A percentile compares a stretch with the other conserved stretches of the same genome.
These are phyloP conservation scores for Cremastinae sp. DNA, from an alignment of 2,888 invertebrate genomes.

Conservation along the genomic window DNA sequence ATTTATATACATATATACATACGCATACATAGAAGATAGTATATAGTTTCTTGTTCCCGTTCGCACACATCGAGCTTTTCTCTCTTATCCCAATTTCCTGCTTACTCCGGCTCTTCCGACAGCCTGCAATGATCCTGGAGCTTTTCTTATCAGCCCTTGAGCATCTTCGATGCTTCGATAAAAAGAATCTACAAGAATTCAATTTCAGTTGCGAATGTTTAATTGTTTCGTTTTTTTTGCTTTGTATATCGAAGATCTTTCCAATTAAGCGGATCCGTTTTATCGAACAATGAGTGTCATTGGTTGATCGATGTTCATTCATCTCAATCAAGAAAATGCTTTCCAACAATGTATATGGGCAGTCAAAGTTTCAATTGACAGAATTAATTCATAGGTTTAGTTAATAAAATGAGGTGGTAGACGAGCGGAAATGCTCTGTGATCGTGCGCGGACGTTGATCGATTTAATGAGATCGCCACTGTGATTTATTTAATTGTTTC, in stretches of 20 bases:
- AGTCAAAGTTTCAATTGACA: conserved; percentile 42
- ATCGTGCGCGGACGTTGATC: conserved; percentile 40
- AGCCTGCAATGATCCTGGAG: conserved; percentile 20
- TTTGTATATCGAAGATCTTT: conserved; percentile 5
- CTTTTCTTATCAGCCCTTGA: conserved; percentile 33
- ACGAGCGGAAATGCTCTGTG: background rate
- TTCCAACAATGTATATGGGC: conserved; percentile 29
- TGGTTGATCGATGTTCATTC: background rate
- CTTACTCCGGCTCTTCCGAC: conserved; percentile 56
- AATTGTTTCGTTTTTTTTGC: background rate
- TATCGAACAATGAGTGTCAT: conserved; percentile 36
- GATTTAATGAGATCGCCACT: conserved; percentile 48
- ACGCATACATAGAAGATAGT: background rate
- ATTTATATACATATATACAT: background rate
- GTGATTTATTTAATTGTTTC: conserved; percentile 52
- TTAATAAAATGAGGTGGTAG: conserved; percentile 44
- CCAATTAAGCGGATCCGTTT: background rate
- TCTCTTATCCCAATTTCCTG: conserved; percentile 64
- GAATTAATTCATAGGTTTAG: conserved; percentile 45
- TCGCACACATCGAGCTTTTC: conserved; percentile 22
- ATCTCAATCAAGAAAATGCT: background rate
- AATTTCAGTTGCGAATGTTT: conserved; percentile 17
- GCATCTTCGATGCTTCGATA: conserved; percentile 21
- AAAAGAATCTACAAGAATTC: background rate
- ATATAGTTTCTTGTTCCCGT: conserved; percentile 13